phyloP scores from a whole-genome alignment of 2,888 invertebrate species.

The Oxytorus armatus region DNA sequence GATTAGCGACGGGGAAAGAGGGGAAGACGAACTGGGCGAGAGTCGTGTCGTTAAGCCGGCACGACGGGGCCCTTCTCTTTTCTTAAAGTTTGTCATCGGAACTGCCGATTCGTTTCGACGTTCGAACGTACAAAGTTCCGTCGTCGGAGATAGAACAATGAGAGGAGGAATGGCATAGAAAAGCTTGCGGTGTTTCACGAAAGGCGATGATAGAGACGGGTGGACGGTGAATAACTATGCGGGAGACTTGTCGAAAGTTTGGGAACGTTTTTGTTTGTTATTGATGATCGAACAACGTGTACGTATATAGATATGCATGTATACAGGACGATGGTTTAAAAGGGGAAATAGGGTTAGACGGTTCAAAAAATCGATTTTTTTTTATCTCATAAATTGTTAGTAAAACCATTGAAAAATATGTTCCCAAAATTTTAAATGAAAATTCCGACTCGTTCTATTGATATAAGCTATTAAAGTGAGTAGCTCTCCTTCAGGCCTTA shows the following conservation, averaged over 20 bases:
- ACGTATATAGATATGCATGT: neutral
- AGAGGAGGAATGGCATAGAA: conserved; percentile 20
- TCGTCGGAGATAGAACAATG: conserved; percentile 38
- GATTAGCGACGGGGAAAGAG: conserved; percentile 1
- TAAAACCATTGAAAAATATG: too few relatives aligned
- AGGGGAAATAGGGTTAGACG: too few relatives aligned
- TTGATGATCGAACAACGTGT: conserved; percentile 12
- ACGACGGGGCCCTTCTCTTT: conserved; percentile 35
- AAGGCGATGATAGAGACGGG: too few relatives aligned
- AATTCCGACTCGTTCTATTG: too few relatives aligned
- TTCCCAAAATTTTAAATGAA: too few relatives aligned
- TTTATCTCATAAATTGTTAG: too few relatives aligned
- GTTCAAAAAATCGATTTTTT: too few relatives aligned
- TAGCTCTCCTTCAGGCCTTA: too few relatives aligned
- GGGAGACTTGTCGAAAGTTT: conserved; percentile 21
- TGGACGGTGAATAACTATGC: conserved; percentile 21
- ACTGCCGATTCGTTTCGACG: conserved; percentile 59
- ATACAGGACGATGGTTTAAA: neutral
- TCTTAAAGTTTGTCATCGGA: conserved; percentile 59
- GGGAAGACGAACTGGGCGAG: conserved; percentile 5
- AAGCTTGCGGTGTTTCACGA: neutral
- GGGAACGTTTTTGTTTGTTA: conserved; percentile 5
- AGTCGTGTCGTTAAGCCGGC: conserved; percentile 47
- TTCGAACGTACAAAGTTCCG: conserved; percentile 42
- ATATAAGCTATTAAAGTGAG: too few relatives aligned